A percentile compares a stretch with the other conserved stretches of the same genome.
These are phyloP conservation scores for Ganaspis sp. DNA, from an alignment of 1,140 invertebrate species.

Conservation along the genomic window DNA sequence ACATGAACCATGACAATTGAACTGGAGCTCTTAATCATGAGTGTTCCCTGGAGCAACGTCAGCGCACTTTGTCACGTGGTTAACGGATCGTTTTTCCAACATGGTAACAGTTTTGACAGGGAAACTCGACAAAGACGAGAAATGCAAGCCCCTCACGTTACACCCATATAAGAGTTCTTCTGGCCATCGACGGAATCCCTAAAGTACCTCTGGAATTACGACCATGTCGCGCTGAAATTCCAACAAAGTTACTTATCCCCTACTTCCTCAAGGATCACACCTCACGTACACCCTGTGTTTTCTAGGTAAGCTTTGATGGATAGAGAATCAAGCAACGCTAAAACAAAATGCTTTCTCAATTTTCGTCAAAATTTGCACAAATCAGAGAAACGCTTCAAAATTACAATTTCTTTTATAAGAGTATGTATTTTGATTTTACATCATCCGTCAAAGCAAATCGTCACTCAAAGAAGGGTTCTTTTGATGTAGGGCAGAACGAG, in stretches of 20 bases:
- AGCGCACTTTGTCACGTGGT: constrained; percentile 58
- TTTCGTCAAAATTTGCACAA: not conserved
- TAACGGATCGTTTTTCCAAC: constrained; percentile 52
- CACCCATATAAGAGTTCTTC: not conserved
- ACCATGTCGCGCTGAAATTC: not conserved
- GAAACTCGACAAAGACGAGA: not conserved
- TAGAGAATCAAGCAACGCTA: not conserved
- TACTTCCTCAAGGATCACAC: not conserved
- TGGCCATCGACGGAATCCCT: not conserved
- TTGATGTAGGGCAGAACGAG: too few species aligned
- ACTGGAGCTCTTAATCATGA: constrained; percentile 41
- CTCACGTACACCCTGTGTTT: not conserved
- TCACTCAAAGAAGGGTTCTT: too few species aligned
- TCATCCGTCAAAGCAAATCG: too few species aligned
- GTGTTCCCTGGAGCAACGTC: constrained; percentile 57
- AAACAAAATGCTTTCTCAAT: not conserved
- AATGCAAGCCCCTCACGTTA: not conserved
- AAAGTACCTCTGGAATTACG: not conserved
- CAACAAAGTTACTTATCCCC: not conserved
- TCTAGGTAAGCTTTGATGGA: not conserved
- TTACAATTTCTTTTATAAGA: too few species aligned
- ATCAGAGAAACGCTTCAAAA: too few species aligned
- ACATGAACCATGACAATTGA: not conserved
- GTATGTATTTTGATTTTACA: too few species aligned
- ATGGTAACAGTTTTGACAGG: not conserved